Evolutionary conservation across 1,140 invertebrate species (phyloP), one percentile per base, ranked within the genome.

Genomic region (Centruroides sculpturatus): DNA sequence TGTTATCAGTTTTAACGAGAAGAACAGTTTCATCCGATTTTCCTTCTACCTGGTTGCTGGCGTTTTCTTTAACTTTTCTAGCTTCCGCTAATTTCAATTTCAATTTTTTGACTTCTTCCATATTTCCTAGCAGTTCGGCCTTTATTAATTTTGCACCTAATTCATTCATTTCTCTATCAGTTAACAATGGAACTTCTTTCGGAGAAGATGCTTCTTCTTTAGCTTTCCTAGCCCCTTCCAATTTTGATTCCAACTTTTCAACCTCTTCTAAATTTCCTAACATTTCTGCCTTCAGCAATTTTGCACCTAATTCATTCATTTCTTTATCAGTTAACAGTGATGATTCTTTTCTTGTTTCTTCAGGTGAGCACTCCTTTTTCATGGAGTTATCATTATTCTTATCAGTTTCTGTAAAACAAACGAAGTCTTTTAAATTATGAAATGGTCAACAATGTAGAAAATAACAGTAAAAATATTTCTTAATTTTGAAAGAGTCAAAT

Each of bases 251-350:
- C 7, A 95, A 73, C 69, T 88, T 78, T 47, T 71, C 68, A 3
- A 83, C 83, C 57, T 86, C 69, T 64, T 80, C 79, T 75, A 71
- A 72, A 73, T 95, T 84, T 50, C 89, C 91, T 76, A 92, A 66
- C 54, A 92, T 82, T 80, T 95, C 90, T 41, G 92, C 92, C 77
- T 92, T 92, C 0, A 95, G 74, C 62, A 92, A 81, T 76, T 87
- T 91, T n/a, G 91, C 89, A 34, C 83, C 88, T 11, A 97, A 69
- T 65, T 84, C 81, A 76, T 95, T 95, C 78, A 93, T 82, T 72
- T 94, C 85, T 69, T 86, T 82, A 72, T 91, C 84, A 47, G 83
- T 82, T 41, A 41, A 41, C 41, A 41, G 8, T 41, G 41, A 41
- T 6, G 41, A 41, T 6, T 41, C 8, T 5, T 41, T 41, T 41